phyloP scores from a whole-genome alignment of 2,797 vertebrate species.

The Melanotaenia maccullochi region DNA sequence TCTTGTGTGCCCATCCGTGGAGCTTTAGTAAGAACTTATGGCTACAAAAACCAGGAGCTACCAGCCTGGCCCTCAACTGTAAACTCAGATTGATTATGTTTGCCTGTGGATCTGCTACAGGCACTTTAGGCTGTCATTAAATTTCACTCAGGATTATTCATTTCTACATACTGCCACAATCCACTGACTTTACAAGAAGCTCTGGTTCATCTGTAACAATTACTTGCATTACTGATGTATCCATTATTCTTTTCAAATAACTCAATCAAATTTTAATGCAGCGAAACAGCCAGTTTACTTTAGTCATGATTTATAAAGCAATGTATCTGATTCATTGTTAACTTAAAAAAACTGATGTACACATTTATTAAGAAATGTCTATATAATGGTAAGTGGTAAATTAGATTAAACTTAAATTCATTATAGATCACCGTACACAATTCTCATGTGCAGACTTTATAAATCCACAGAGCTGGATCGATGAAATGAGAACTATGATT shows the following conservation, averaged over 20 bases:
- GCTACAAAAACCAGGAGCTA: neutral
- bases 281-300: neutral
- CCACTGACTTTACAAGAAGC: neutral
- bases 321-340: neutral
- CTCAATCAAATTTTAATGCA: neutral
- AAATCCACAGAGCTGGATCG: conserved; percentile 22
- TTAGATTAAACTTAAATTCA: neutral
- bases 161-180: conserved; percentile 14
- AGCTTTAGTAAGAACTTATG: conserved; percentile 1
- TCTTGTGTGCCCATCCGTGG: conserved; percentile 16
- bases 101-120: conserved; percentile 9
- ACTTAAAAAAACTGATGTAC: neutral
- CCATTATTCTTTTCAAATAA: neutral
- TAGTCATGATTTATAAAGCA: neutral
- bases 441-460: conserved; percentile 15
- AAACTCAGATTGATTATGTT: conserved; percentile 2
- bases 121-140: conserved; percentile 21
- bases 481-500: neutral
- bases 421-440: neutral
- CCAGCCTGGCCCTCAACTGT: conserved; percentile 5
- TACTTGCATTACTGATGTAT: neutral
- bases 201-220: conserved; percentile 4
- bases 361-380: neutral
- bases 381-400: neutral
- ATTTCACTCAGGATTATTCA: conserved; percentile 53